Conservation (phyloP, 2,888 invertebrate genomes). For the Pammene aurita region DNA sequence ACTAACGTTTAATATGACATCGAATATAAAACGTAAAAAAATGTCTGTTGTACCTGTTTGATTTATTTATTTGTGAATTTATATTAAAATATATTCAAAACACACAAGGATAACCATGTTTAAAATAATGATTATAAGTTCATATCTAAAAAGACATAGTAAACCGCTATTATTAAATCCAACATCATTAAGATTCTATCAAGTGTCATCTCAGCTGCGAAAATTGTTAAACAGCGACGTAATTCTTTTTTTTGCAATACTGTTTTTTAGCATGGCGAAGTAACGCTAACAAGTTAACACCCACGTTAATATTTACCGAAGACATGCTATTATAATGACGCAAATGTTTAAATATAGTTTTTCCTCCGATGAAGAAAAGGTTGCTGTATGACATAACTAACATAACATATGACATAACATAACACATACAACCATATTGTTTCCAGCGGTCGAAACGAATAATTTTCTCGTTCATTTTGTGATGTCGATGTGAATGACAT, state of each 20-base stretch:
- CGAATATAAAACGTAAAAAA: no score
- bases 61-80: neutral
- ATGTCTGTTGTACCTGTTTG: neutral
- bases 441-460: conserved; percentile 2
- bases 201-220: conserved; percentile 17
- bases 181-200: conserved; percentile 16
- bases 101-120: no score
- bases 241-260: conserved; percentile 37
- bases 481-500: conserved; percentile 24
- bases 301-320: conserved; percentile 35
- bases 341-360: conserved; percentile 46
- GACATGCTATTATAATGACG: conserved; percentile 42
- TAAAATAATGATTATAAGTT: no score
- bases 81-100: neutral
- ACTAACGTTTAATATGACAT: no score
- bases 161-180: conserved; percentile 8
- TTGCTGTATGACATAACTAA: conserved; percentile 61
- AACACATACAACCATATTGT: conserved; percentile 11
- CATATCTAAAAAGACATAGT: no score
- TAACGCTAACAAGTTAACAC: conserved; percentile 33
- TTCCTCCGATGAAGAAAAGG: conserved; percentile 48
- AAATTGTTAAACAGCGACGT: conserved; percentile 24
- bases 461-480: conserved; percentile 33
- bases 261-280: conserved; percentile 36
- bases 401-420: no score